Percentiles rank a stretch among this genome's conserved stretches.
These are phyloP conservation scores for Osmerus mordax DNA, from an alignment of 2,113 vertebrate genomes.

Conservation along the genomic window DNA sequence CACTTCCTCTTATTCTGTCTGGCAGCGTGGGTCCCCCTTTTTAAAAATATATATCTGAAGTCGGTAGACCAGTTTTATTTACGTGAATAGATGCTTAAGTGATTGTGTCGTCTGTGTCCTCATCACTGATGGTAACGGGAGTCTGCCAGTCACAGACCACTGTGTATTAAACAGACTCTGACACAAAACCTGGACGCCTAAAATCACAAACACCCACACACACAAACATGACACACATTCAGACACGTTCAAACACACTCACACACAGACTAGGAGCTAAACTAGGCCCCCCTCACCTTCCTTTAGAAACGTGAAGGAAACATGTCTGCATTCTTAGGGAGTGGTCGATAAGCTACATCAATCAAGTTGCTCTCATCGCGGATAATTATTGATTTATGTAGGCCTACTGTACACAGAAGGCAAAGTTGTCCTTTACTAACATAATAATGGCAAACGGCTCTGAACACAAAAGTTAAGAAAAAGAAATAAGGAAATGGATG, in stretches of 20 bases:
- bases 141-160: neutral
- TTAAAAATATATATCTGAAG: too few species aligned
- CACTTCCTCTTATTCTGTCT: too few species aligned
- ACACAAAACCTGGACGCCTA: neutral
- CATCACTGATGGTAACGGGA: neutral
- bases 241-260: neutral
- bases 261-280: neutral
- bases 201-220: neutral
- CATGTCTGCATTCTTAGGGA: constrained; percentile 1
- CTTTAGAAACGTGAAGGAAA: neutral
- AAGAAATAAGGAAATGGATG: too few species aligned
- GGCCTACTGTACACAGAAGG: too few species aligned
- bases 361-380: neutral
- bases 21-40: too few species aligned
- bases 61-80: too few species aligned
- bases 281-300: neutral
- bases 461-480: too few species aligned
- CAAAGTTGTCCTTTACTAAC: too few species aligned
- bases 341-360: neutral
- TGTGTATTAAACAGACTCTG: neutral
- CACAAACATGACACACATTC: neutral
- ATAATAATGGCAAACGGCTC: too few species aligned
- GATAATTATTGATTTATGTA: neutral
- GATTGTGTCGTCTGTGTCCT: neutral
- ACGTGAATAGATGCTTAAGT: neutral